Percentiles rank a stretch among this genome's conserved stretches.
These are phyloP conservation scores for Eristalis tenax DNA, from an alignment of 2,888 invertebrate genomes.

Conservation along the genomic window DNA sequence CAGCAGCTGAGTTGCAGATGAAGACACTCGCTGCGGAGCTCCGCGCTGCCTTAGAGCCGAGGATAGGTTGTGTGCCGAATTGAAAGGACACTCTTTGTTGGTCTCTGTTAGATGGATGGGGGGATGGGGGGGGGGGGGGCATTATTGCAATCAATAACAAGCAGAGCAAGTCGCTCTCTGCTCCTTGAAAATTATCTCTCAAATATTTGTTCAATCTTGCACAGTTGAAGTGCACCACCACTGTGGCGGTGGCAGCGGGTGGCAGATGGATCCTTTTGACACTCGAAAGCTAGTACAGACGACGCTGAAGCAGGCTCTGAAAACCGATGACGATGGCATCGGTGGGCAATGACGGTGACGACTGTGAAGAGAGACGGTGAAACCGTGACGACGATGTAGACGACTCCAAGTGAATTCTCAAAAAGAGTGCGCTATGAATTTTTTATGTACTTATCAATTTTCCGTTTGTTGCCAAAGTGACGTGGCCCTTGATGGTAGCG, in stretches of 20 bases:
- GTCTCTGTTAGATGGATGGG: background rate
- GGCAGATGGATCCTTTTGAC: background rate
- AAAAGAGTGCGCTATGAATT: slow-evolving; percentile 61
- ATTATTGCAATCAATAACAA: slow-evolving; percentile 62
- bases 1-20: slow-evolving; percentile 12
- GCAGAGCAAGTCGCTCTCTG: slow-evolving; percentile 15
- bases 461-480: slow-evolving; percentile 56
- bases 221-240: slow-evolving; percentile 47
- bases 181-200: slow-evolving; percentile 62
- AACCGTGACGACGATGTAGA: background rate
- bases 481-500: slow-evolving; percentile 1
- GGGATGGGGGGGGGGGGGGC: too few species aligned
- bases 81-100: background rate
- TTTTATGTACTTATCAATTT: slow-evolving; percentile 69
- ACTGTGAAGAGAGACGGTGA: too few species aligned
- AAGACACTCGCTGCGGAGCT: background rate
- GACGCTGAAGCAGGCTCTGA: background rate
- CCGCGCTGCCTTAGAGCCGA: background rate
- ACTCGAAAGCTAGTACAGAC: background rate
- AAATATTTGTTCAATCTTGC: slow-evolving; percentile 68
- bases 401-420: slow-evolving; percentile 47
- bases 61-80: background rate
- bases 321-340: background rate
- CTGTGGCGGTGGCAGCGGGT: background rate
- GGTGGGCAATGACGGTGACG: background rate